A percentile compares a stretch with the other conserved stretches of the same genome.
phyloP scores from a whole-genome alignment of 2,888 invertebrate genomes.

The Drosophila flavopinicola region DNA sequence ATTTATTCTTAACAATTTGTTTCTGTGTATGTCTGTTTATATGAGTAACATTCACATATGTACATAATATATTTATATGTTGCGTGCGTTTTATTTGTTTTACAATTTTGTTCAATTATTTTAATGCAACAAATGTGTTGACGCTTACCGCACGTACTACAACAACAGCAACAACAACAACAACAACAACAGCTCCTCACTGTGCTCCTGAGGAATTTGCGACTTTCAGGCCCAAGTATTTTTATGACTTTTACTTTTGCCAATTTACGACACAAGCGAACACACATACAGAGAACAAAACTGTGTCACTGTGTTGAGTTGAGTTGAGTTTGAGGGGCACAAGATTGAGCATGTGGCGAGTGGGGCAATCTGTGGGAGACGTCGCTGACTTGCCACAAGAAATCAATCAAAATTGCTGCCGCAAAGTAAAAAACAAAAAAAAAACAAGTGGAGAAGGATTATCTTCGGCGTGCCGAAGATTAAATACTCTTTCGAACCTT shows the following conservation, averaged over 20 bases:
- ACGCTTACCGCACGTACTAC: slow-evolving; percentile 45
- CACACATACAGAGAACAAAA: slow-evolving; percentile 15
- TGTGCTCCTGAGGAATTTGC: slow-evolving; percentile 33
- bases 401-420: slow-evolving; percentile 76
- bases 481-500: too few relatives aligned
- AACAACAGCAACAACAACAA: too few relatives aligned
- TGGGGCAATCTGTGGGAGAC: slow-evolving; percentile 36
- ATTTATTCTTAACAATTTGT: neutral
- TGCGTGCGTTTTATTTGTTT: slow-evolving; percentile 59
- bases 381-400: slow-evolving; percentile 76
- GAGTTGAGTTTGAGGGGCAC: neutral
- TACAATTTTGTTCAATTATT: slow-evolving; percentile 74
- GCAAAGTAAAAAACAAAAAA: slow-evolving; percentile 34
- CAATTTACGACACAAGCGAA: slow-evolving; percentile 59
- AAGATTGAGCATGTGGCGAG: slow-evolving; percentile 4
- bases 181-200: too few relatives aligned
- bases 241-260: slow-evolving; percentile 70
- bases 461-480: too few relatives aligned
- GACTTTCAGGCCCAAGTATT: slow-evolving; percentile 40
- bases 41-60: neutral
- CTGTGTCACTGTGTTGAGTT: slow-evolving; percentile 57
- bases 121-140: slow-evolving; percentile 78
- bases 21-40: neutral
- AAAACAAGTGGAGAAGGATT: too few relatives aligned
- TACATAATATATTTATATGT: neutral